Evolutionary conservation across 2,888 invertebrate genomes (phyloP), one percentile per base, ranked within the genome.

Genomic region (Drosophila birchii): DNA sequence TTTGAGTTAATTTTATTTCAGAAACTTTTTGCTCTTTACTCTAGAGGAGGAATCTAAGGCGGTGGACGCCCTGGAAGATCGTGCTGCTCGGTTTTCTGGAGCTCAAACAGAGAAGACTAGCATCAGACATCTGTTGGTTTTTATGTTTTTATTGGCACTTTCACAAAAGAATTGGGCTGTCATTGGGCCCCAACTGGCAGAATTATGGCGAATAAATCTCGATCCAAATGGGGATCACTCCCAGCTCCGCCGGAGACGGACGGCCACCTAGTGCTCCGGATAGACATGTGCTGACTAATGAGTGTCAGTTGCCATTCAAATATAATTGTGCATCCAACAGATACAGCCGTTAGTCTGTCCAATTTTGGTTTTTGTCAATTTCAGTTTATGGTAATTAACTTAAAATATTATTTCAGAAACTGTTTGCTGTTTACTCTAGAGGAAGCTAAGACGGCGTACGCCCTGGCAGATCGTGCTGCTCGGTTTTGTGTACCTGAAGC

Each of bases 151-250:
- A 53, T 41, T 38, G 64, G 54, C 62, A 86, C 86, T 84, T 84
- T 88, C 88, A 75, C 88, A 86, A 76, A 61, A 72, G 71, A 86
- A 88, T 88, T 88, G 59, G 75, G 80, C 66, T 72, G 78, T 70
- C 60, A 84, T 81, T 72, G 81, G 71, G 69, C 47, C 41, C 14
- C 55, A 36, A n/a, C 64, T 55, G 47, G 67, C 72, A 71, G 69
- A 55, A 63, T 53, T 66, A 53, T 64, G 43, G 64, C 29, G 38
- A 53, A 63, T 74, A 75, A 61, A 75, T 67, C 62, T 59, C 56
- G 51, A 51, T 69, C 45, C 39, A 38, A 70, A 54, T 74, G 75
- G 59, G 64, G 84, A 75, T 63, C 67, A 57, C 53, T 63, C 54
- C 20, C 51, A 61, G 57, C 55, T 45, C 51, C 72, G 56, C 8